Conservation (phyloP, 2,888 invertebrate species). For the Polymixis lichenea region DNA sequence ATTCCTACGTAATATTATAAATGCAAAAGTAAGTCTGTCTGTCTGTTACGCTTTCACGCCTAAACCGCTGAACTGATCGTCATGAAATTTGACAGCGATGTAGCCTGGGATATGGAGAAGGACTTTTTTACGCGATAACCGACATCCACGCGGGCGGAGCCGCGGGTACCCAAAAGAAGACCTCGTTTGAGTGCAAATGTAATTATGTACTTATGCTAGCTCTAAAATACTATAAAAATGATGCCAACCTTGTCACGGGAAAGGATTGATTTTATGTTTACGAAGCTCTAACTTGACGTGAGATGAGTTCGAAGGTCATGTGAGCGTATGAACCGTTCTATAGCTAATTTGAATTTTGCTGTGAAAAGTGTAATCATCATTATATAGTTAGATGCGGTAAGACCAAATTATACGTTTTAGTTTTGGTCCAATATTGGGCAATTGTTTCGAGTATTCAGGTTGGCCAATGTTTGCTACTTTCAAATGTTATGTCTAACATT, state of each 20-base stretch:
- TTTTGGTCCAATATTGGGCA: neutral
- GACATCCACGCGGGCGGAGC: too few relatives aligned
- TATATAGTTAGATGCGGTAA: slow-evolving; percentile 20
- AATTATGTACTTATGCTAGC: neutral
- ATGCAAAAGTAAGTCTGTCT: too few relatives aligned
- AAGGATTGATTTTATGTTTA: slow-evolving; percentile 42
- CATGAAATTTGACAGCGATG: too few relatives aligned
- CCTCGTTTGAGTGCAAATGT: too few relatives aligned
- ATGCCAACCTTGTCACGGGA: slow-evolving; percentile 54
- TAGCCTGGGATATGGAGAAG: too few relatives aligned
- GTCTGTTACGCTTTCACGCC: too few relatives aligned
- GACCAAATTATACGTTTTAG: slow-evolving; percentile 2
- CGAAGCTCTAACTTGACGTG: slow-evolving; percentile 29
- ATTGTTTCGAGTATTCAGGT: neutral
- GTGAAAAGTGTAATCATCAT: slow-evolving; percentile 26
- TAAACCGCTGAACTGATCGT: too few relatives aligned
- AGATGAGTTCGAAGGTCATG: slow-evolving; percentile 58
- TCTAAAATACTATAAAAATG: slow-evolving; percentile 30
- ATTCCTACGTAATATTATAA: too few relatives aligned
- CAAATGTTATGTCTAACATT: slow-evolving; percentile 4
- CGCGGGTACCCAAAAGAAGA: too few relatives aligned
- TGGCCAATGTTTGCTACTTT: neutral
- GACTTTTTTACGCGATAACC: too few relatives aligned
- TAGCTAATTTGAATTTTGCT: slow-evolving; percentile 7
- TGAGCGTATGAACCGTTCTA: slow-evolving; percentile 15